A percentile compares a stretch with the other conserved stretches of the same genome.
These are phyloP conservation scores for Spheniscus humboldti DNA, from an alignment of 2,797 vertebrate species.

Conservation along the genomic window DNA sequence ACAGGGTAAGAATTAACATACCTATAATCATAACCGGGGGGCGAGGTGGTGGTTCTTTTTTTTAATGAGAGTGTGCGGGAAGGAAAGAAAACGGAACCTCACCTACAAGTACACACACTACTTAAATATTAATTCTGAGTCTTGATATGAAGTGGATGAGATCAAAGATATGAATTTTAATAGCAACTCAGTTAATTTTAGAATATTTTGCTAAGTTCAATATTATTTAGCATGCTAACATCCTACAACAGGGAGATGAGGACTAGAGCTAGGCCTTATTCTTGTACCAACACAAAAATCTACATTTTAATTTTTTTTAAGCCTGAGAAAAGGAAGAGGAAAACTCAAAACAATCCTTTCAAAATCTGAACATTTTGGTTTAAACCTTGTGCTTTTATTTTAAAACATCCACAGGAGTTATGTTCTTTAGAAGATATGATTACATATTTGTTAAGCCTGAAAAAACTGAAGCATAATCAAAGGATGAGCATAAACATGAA, in stretches of 20 bases:
- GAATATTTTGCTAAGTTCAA: neutral
- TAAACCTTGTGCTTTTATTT: neutral
- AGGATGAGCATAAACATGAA: neutral
- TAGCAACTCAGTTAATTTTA: neutral
- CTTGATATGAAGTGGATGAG: neutral
- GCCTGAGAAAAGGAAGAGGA: neutral
- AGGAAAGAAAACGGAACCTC: neutral
- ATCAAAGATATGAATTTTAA: neutral
- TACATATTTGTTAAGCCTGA: neutral
- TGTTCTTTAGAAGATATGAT: neutral
- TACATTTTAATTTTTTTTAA: neutral
- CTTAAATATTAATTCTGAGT: neutral
- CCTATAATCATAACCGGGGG: neutral
- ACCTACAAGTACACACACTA: neutral
- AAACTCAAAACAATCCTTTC: neutral
- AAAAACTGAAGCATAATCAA: neutral
- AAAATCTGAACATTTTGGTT: neutral
- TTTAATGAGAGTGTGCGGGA: neutral
- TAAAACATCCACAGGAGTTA: neutral
- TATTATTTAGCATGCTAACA: neutral
- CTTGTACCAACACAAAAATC: neutral
- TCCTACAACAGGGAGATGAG: neutral
- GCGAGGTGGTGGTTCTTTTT: neutral
- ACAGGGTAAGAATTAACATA: neutral
- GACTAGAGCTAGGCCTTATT: neutral